Conservation (phyloP, 35 echinoderm and acorn worm genomes). For the Acanthaster planci region DNA sequence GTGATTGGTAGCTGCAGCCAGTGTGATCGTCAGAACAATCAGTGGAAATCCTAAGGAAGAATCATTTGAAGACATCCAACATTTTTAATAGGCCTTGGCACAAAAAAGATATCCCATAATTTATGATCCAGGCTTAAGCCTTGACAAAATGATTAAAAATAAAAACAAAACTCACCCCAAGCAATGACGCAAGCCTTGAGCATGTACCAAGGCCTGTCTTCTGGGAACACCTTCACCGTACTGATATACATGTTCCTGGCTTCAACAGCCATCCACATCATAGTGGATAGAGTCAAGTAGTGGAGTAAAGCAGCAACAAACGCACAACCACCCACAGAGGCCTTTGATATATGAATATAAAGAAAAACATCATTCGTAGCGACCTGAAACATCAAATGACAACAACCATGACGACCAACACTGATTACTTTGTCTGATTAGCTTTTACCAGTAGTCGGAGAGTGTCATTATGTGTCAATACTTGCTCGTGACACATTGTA, state of each 20-base stretch:
- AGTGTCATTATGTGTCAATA: too few species aligned
- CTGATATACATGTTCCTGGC: conserved; percentile 53
- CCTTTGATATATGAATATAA: neutral
- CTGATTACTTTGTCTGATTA: too few species aligned
- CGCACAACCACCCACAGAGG: conserved; percentile 14
- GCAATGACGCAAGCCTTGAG: conserved; percentile 41
- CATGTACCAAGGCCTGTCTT: conserved; percentile 40
- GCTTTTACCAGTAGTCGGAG: too few species aligned
- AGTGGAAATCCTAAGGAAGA: neutral
- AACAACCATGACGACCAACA: too few species aligned
- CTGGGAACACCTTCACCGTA: conserved; percentile 50
- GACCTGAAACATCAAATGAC: too few species aligned
- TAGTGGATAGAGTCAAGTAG: conserved; percentile 39
- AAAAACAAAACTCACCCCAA: conserved; percentile 66
- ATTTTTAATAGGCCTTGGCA: too few species aligned
- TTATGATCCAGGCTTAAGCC: too few species aligned
- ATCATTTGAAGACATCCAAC: too few species aligned
- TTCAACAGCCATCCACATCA: conserved; percentile 65
- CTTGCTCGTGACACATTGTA: too few species aligned
- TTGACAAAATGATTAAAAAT: too few species aligned
- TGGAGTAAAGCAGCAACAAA: conserved; percentile 55
- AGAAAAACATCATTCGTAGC: too few species aligned
- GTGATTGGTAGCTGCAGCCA: neutral
- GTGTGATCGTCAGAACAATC: neutral
- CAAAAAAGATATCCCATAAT: too few species aligned